Evolutionary conservation across 2,797 vertebrate species (phyloP).

Genomic region (Muraenolepis orangiensis): DNA sequence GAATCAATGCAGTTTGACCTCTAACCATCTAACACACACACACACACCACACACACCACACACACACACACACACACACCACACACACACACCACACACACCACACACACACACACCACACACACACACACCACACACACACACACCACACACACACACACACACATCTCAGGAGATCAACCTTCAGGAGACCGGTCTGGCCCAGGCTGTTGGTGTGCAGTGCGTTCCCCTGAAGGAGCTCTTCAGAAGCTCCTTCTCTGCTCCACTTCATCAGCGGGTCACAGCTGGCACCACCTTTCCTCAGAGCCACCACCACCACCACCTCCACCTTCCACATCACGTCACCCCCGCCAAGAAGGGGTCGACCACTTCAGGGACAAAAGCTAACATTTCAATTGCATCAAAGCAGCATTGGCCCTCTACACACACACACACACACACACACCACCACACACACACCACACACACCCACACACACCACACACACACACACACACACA

Average conservation of each 20-base stretch:
- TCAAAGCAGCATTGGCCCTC: constrained; percentile 22
- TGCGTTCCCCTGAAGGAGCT: background rate
- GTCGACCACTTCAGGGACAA: constrained; percentile 33
- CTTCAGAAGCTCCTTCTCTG: background rate
- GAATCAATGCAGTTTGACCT: no score
- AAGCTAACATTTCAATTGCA: constrained; percentile 53
- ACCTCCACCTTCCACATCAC: constrained; percentile 18
- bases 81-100: no score
- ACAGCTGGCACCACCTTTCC: constrained; percentile 10
- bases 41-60: no score
- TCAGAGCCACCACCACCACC: constrained; percentile 14
- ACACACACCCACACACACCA: no score
- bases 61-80: no score
- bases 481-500: background rate
- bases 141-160: no score
- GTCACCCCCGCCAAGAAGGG: constrained; percentile 20
- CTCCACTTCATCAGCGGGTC: background rate
- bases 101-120: no score
- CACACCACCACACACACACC: no score
- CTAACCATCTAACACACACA: no score
- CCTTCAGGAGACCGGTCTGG: no score
- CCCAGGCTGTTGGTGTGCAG: background rate
- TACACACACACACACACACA: background rate
- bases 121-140: no score
- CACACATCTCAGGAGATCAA: no score